Conservation (phyloP, 2,888 invertebrate species). For the Uropetala carovei region DNA sequence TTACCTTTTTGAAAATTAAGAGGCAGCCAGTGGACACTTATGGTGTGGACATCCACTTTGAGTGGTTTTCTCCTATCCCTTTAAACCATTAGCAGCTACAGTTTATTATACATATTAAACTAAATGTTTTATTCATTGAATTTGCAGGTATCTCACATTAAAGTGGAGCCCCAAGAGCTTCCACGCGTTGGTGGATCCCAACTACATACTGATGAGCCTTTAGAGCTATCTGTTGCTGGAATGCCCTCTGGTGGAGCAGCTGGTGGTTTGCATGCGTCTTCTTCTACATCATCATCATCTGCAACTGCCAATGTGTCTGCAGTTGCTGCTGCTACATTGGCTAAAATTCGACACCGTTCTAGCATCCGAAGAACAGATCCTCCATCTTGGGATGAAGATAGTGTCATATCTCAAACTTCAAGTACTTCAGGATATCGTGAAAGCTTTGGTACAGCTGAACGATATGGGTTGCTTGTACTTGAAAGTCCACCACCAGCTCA, state of each 20-base stretch:
- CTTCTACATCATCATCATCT: conserved; percentile 70
- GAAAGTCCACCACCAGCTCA: conserved; percentile 70
- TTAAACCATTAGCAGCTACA: neutral
- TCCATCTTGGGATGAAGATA: conserved; percentile 75
- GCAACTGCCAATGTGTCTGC: conserved; percentile 48
- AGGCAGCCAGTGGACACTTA: no score
- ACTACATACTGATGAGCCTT: conserved; percentile 70
- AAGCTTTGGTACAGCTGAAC: conserved; percentile 77
- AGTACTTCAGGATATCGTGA: conserved; percentile 91
- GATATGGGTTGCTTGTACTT: conserved; percentile 70
- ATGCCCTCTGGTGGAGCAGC: conserved; percentile 67
- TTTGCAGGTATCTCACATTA: conserved; percentile 76
- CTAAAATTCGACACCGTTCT: conserved; percentile 67
- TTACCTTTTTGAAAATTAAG: no score
- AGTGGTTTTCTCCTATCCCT: no score
- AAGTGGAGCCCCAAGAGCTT: conserved; percentile 74
- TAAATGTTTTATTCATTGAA: neutral
- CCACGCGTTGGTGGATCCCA: conserved; percentile 67
- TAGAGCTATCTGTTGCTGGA: conserved; percentile 65
- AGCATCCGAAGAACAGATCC: conserved; percentile 67
- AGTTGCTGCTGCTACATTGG: conserved; percentile 16
- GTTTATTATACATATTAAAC: neutral
- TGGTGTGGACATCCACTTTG: no score
- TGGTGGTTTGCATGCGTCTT: conserved; percentile 71
- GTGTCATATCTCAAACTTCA: conserved; percentile 85